Conservation (phyloP, 2,888 invertebrate species). For the Tenthredo distinguenda region DNA sequence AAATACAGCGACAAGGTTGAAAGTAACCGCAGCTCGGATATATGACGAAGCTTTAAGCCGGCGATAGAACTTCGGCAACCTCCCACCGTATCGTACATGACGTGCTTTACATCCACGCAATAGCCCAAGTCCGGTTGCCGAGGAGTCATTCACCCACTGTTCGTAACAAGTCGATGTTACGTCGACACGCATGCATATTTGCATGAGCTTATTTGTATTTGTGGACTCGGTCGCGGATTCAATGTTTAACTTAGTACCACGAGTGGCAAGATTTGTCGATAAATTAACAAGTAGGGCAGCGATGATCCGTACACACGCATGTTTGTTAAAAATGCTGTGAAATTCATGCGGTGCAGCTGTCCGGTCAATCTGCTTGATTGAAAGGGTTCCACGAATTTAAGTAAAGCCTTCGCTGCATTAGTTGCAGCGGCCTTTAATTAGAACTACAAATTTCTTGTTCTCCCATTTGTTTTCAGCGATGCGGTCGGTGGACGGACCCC, state of each 20-base stretch:
- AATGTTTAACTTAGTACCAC: constrained; percentile 1
- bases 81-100: constrained; percentile 9
- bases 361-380: constrained; percentile 20
- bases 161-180: constrained; percentile 30
- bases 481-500: not conserved
- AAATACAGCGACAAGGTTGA: not conserved
- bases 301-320: not conserved
- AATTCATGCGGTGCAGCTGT: constrained; percentile 23
- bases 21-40: not conserved
- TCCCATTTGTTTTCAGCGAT: not conserved
- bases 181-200: constrained; percentile 47
- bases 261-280: not conserved
- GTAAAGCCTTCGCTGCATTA: not conserved
- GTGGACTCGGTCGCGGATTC: constrained; percentile 28
- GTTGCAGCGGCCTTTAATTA: not conserved
- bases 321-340: constrained; percentile 23
- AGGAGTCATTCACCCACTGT: constrained; percentile 70
- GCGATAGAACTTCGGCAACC: not conserved
- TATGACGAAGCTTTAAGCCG: constrained; percentile 1
- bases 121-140: constrained; percentile 38
- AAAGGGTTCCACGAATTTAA: constrained; percentile 25
- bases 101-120: constrained; percentile 21
- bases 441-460: not conserved
- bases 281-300: not conserved
- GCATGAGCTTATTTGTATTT: constrained; percentile 44